phyloP scores from a whole-genome alignment of 2,113 vertebrate species.

The Amphiprion ocellaris region DNA sequence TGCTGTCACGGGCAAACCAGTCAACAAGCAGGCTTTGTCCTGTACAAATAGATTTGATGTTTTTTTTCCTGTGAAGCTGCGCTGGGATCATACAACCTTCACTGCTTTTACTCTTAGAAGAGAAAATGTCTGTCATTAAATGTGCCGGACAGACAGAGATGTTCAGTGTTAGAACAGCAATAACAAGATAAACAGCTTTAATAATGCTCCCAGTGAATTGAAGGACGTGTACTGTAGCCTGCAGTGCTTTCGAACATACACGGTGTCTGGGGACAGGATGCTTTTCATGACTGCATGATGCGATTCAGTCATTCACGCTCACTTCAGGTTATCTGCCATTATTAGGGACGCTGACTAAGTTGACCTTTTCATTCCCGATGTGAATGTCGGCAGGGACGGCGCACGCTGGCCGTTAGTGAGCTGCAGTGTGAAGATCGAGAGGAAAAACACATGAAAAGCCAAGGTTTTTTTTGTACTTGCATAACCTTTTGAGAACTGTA shows the following conservation, averaged over 20 bases:
- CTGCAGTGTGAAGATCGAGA: neutral
- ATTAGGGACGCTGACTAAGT: conserved; percentile 35
- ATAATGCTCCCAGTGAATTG: neutral
- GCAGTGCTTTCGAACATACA: neutral
- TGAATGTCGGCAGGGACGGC: conserved; percentile 21
- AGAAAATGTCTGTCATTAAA: neutral
- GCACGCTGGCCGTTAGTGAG: neutral
- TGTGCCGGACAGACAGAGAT: neutral
- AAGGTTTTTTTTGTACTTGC: neutral
- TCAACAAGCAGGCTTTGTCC: too few relatives aligned
- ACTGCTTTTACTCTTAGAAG: neutral
- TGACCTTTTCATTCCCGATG: conserved; percentile 61
- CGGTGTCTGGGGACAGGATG: neutral
- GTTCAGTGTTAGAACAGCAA: too few relatives aligned
- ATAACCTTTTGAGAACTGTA: conserved; percentile 3
- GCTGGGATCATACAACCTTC: neutral
- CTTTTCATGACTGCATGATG: conserved; percentile 26
- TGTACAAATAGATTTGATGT: too few relatives aligned
- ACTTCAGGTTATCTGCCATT: conserved; percentile 37
- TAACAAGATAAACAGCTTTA: conserved; percentile 22
- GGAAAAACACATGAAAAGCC: neutral
- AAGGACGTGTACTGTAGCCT: neutral
- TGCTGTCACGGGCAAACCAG: neutral
- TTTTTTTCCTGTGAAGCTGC: too few relatives aligned
- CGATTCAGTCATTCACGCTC: conserved; percentile 32